These are phyloP conservation scores for Alosa sapidissima DNA, from an alignment of 2,797 vertebrate species.

Conservation along the genomic window DNA sequence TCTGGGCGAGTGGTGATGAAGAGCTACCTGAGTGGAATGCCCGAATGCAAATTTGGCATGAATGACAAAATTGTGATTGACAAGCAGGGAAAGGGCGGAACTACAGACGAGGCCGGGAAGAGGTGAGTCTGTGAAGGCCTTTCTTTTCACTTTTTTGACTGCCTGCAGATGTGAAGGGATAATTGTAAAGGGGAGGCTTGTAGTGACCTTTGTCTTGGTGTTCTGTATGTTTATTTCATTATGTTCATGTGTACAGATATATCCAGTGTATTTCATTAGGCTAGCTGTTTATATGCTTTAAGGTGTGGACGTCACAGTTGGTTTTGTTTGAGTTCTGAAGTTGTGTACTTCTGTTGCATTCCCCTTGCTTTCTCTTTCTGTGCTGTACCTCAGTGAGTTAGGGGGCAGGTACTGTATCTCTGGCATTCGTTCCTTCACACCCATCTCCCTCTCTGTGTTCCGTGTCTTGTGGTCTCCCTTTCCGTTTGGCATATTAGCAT, in stretches of 20 bases:
- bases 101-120: slow-evolving; percentile 91
- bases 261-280: not conserved
- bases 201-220: slow-evolving; percentile 32
- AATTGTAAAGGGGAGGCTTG: not conserved
- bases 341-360: slow-evolving; percentile 67
- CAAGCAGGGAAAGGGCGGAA: slow-evolving; percentile 96
- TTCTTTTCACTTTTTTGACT: not conserved
- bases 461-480: slow-evolving; percentile 33
- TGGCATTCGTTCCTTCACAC: slow-evolving; percentile 26
- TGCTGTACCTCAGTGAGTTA: slow-evolving; percentile 82
- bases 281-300: not conserved
- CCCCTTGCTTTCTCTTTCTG: slow-evolving; percentile 74
- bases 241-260: not conserved
- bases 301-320: slow-evolving; percentile 56
- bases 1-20: slow-evolving; percentile 99
- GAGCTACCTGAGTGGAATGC: slow-evolving; percentile 99
- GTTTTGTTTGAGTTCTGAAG: slow-evolving; percentile 62
- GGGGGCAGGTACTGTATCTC: slow-evolving; percentile 81
- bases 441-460: slow-evolving; percentile 63
- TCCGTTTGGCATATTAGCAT: slow-evolving; percentile 1
- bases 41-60: slow-evolving; percentile 99
- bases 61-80: slow-evolving; percentile 99
- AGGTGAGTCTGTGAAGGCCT: slow-evolving; percentile 75
- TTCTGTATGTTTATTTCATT: slow-evolving; percentile 24
- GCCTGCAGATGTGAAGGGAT: not conserved